phyloP scores from a whole-genome alignment of 2,888 invertebrate genomes.

The Lapara coniferarum region DNA sequence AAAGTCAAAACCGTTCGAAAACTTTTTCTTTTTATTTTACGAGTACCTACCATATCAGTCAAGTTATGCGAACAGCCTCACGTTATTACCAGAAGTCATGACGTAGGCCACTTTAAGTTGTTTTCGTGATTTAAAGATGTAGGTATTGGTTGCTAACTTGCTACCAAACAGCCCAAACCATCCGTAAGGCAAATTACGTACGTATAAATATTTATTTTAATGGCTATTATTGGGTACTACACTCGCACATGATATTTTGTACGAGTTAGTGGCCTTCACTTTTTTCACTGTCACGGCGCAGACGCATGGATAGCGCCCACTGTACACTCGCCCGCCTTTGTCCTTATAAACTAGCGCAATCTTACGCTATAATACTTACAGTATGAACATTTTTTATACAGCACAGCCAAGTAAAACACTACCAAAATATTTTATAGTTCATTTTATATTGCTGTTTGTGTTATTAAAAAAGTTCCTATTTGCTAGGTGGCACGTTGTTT shows the following conservation, averaged over 20 bases:
- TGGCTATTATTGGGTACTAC: not conserved
- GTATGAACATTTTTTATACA: not conserved
- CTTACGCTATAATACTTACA: too few species aligned
- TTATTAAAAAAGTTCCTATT: not conserved
- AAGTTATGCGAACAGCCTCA: not conserved
- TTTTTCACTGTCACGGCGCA: slow-evolving; percentile 56
- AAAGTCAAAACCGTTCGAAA: not conserved
- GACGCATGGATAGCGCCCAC: slow-evolving; percentile 38
- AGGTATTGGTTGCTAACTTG: not conserved
- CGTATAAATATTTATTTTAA: slow-evolving; percentile 3
- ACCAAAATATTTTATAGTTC: not conserved
- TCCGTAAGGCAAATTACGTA: not conserved
- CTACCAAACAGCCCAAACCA: not conserved
- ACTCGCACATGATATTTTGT: slow-evolving; percentile 10
- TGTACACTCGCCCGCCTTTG: slow-evolving; percentile 22
- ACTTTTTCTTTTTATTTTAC: not conserved
- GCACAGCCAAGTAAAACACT: not conserved
- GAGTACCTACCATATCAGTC: slow-evolving; percentile 4
- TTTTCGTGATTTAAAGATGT: not conserved
- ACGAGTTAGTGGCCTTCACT: slow-evolving; percentile 45
- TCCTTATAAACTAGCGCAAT: slow-evolving; percentile 12
- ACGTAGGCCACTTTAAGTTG: not conserved
- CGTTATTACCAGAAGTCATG: not conserved
- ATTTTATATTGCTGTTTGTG: not conserved
- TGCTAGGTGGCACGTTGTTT: not conserved